Evolutionary conservation across 2,797 vertebrate genomes (phyloP), one percentile per base, ranked within the genome.

Genomic region (Acanthurus tractus): DNA sequence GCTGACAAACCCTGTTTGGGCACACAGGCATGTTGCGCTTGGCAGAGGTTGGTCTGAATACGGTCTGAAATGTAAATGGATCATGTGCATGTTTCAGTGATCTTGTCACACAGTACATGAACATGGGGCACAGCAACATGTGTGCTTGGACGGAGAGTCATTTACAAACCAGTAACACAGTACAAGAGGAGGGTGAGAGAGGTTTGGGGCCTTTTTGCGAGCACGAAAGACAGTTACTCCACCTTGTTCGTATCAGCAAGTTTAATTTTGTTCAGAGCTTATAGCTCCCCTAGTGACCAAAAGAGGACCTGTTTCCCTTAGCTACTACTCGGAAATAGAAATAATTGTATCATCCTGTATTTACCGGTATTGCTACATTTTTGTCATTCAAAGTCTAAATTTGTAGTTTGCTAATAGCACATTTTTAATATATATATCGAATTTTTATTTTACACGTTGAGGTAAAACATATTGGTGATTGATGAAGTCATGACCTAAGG

Each of bases 1-100:
- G 50, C 85, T 88, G 89, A 92, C 87, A 87, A 79, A 82, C 72
- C 34, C 22, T 25, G 76, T 90, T 91, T 92, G 81, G 3, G 59
- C 82, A 83, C 81, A 65, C 66, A 57, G 49, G 64, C 84, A 69
- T 84, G 76, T 84, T 86, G 61, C 44, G 4, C 74, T 86, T 86
- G 84, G 86, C 86, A 82, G 50, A 73, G 58, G 63, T 68, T 48
- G 23, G 63, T 67, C 74, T 81, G 73, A 87, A 90, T 83, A 78
- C 74, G 64, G 83, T 75, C 83, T 11, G 54, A 74, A 74, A 84
- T 76, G 85, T 79, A 84, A 63, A 71, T 6, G 50, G 77, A 82
- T 82, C 56, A 14, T 56, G 76, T 50, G 69, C 80, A 78, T 66
- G 87, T 90, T 70, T 83, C 62, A 53, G 76, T 76, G 79, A 86